Base-by-base conservation (phyloP, 2,888 invertebrate species). In the Rhynchonema sp. region DNA sequence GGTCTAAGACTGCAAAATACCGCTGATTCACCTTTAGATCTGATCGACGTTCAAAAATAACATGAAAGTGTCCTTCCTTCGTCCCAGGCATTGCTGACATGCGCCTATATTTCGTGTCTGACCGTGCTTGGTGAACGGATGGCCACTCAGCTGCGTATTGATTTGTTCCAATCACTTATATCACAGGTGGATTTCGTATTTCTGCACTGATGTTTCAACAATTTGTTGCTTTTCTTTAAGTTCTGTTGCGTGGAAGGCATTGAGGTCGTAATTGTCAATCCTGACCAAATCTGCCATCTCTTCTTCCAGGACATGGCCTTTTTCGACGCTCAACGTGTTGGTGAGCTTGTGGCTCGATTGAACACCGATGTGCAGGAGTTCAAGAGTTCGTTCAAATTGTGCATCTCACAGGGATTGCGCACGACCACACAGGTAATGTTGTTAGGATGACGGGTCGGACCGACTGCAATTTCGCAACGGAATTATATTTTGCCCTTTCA, bases 361-460 rank as follows among this genome's bases (percentile, higher is more conserved):
- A 91, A 91, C 29, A 82, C 85, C 55, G 94, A 96, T 76, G 84
- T 94, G 13, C 92, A 96, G 74, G 92, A 94, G 71, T 94, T 96
- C 73, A 96, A 96, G 76, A 89, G 91, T 67, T 85, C 87, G 1
- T 94, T 96, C 72, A 96, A 96, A 73, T 83, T 86, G 69, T 85
- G 86, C 28, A 83, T 96, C 55, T 87, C 92, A 1, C 91, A 91
- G 69, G 94, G 94, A 1, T 74, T 96, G 30, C 79, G 89, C 61
- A 87, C 89, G 56, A 74, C 80, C 2, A 85, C 91, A 0, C 92
- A 92, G 80, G 85, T 90, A 38, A n/a, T n/a, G n/a, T n/a, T n/a
- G n/a, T n/a, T n/a, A n/a, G n/a, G n/a, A n/a, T n/a, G n/a, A n/a
- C n/a, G n/a, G n/a, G n/a, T n/a, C n/a, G n/a, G n/a, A n/a, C n/a